These are phyloP conservation scores for Hypotaenidia philippensis DNA, from an alignment of 2,797 vertebrate genomes.

Conservation along the genomic window DNA sequence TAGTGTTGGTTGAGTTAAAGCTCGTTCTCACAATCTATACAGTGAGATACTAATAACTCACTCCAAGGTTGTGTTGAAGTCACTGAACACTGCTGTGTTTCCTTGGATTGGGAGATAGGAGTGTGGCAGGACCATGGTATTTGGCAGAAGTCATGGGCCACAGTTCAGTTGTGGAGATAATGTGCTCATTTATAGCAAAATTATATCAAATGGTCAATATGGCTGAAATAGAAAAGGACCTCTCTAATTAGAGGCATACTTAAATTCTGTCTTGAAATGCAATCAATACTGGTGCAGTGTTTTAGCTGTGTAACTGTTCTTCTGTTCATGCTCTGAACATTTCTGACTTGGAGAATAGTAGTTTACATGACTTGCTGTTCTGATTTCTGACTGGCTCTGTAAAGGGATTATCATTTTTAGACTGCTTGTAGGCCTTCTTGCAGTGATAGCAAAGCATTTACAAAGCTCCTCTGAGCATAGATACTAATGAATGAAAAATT, in stretches of 20 bases:
- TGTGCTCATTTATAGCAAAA: background rate
- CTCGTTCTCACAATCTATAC: background rate
- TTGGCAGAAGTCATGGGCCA: background rate
- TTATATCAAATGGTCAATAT: background rate
- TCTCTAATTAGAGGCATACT: background rate
- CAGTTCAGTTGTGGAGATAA: background rate
- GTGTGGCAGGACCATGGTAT: background rate
- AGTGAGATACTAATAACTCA: background rate
- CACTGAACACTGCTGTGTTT: background rate
- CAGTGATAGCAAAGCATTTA: background rate
- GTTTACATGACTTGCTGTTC: background rate
- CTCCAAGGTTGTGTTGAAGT: background rate
- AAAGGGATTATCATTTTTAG: background rate
- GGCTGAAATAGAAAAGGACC: background rate
- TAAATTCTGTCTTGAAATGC: background rate
- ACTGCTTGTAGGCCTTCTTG: background rate
- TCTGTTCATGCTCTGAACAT: background rate
- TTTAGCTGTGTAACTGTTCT: background rate
- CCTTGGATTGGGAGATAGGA: background rate
- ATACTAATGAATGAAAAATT: conserved; percentile 10
- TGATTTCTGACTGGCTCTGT: background rate
- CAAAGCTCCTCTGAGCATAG: background rate
- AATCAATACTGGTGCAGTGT: no score
- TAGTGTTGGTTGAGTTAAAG: background rate
- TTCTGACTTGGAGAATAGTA: background rate